phyloP scores from a whole-genome alignment of 37 sponge, comb jelly and placozoan genomes.

The Hormiphora californensis region DNA sequence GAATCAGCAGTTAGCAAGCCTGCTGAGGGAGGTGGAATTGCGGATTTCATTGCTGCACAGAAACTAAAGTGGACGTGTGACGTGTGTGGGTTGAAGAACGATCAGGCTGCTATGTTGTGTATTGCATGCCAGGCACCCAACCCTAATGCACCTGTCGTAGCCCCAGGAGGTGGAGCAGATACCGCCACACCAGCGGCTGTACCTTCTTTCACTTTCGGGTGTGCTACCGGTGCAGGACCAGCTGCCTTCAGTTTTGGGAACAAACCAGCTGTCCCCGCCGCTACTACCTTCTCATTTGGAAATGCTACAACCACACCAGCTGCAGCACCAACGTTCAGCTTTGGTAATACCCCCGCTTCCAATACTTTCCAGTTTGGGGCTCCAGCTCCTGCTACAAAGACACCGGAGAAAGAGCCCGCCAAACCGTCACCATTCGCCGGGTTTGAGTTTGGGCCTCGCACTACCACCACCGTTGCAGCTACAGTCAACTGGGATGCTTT shows the following conservation, averaged over 20 bases:
- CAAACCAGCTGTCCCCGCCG: background rate
- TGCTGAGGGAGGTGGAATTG: background rate
- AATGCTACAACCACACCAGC: background rate
- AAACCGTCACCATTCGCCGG: slow-evolving; percentile 45
- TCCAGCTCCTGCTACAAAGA: background rate
- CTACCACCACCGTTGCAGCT: background rate
- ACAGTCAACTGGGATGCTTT: background rate
- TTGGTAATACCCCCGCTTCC: background rate
- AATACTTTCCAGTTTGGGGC: slow-evolving; percentile 45
- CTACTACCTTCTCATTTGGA: slow-evolving; percentile 1
- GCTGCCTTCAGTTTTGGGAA: slow-evolving; percentile 5
- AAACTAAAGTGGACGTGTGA: background rate
- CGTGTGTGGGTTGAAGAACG: background rate
- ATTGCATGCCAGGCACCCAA: slow-evolving; percentile 31
- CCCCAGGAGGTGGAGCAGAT: background rate
- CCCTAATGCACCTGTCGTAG: slow-evolving; percentile 1
- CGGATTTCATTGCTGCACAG: background rate
- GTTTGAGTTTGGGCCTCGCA: slow-evolving; percentile 1
- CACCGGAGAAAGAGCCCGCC: slow-evolving; percentile 2
- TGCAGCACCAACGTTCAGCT: background rate
- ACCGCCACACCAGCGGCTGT: background rate
- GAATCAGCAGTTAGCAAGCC: background rate
- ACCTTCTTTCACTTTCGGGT: background rate
- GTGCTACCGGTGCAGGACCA: background rate
- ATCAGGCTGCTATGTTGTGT: background rate